phyloP scores from a whole-genome alignment of 2,797 vertebrate genomes.

The Loris lydekkerianus region DNA sequence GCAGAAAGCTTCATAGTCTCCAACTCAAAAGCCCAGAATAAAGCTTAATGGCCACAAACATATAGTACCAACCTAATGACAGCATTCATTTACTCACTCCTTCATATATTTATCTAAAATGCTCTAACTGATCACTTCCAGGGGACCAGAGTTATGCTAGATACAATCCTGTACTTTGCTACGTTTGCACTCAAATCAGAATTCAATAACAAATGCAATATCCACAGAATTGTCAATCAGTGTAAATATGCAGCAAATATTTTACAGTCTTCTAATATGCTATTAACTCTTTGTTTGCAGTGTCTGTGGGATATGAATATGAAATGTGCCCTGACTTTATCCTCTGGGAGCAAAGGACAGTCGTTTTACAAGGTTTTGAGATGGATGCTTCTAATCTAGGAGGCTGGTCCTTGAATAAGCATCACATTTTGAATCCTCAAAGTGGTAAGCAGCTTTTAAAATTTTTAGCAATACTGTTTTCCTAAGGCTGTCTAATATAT shows the following conservation, averaged over 20 bases:
- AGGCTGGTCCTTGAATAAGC: conserved; percentile 97
- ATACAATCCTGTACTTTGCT: neutral
- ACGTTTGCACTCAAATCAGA: conserved; percentile 24
- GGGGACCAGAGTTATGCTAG: neutral
- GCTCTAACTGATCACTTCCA: neutral
- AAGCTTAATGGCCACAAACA: conserved; percentile 23
- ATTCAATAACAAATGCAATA: conserved; percentile 1
- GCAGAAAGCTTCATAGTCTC: conserved; percentile 17
- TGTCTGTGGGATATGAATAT: conserved; percentile 97
- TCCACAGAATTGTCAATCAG: conserved; percentile 47
- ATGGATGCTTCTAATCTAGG: conserved; percentile 97
- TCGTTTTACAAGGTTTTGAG: conserved; percentile 96
- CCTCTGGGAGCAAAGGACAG: conserved; percentile 96
- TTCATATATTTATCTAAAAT: neutral
- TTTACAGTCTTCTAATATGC: conserved; percentile 76
- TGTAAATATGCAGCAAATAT: conserved; percentile 69
- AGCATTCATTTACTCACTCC: neutral
- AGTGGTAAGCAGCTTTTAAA: conserved; percentile 92
- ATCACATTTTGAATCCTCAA: conserved; percentile 96
- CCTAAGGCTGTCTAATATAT: conserved; percentile 10
- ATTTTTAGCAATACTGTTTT: conserved; percentile 45
- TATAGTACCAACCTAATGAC: neutral
- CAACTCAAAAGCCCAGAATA: conserved; percentile 33
- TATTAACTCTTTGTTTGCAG: conserved; percentile 89
- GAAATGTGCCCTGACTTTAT: conserved; percentile 95